A percentile compares a stretch with the other conserved stretches of the same genome.
phyloP scores from a whole-genome alignment of 2,888 invertebrate species.

The Desoria tigrina region DNA sequence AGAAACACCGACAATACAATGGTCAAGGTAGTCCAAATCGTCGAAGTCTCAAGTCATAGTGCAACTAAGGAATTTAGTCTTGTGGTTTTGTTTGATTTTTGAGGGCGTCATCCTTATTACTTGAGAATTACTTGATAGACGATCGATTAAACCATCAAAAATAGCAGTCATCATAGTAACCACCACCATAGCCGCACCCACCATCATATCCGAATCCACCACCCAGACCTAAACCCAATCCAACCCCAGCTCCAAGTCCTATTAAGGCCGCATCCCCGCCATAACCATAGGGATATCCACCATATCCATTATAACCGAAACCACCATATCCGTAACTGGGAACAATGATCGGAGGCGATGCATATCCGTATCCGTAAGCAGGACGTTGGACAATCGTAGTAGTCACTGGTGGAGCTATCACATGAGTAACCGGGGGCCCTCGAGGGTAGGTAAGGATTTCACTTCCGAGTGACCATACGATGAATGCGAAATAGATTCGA shows the following conservation, averaged over 20 bases:
- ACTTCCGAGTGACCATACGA: neutral
- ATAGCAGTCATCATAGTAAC: conserved; percentile 1
- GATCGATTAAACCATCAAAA: neutral
- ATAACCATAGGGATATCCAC: neutral
- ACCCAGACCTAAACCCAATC: neutral
- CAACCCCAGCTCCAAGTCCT: conserved; percentile 1
- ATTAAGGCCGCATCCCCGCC: neutral
- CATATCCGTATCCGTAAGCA: conserved; percentile 1
- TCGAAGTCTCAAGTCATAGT: no score
- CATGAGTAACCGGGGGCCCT: neutral
- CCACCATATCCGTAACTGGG: neutral
- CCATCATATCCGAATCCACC: neutral
- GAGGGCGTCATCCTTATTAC: no score
- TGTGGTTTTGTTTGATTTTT: no score
- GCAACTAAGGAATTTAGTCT: no score
- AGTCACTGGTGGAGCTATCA: neutral
- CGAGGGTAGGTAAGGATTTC: conserved; percentile 2
- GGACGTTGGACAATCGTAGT: neutral
- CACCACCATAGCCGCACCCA: neutral
- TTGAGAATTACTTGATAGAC: no score
- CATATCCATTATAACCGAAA: conserved; percentile 2
- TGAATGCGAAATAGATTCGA: conserved; percentile 8
- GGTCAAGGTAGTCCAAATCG: no score
- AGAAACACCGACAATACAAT: no score
- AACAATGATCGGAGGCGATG: neutral